Percentiles rank a stretch among this genome's conserved stretches.
phyloP scores from a whole-genome alignment of 92 coral and sea anemone species.

The Pocillopora grandis region DNA sequence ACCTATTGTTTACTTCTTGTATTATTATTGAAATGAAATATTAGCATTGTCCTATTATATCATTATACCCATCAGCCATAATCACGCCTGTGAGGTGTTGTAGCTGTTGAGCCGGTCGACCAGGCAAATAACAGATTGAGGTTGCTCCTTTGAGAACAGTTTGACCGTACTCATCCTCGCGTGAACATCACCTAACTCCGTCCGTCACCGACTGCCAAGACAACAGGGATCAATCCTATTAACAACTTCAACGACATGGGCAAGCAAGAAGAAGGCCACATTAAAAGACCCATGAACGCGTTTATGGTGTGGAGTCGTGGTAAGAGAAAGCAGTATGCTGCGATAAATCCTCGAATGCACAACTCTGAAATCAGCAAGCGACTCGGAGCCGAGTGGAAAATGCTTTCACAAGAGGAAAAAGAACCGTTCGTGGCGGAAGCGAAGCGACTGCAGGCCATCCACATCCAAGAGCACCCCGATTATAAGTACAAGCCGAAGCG shows the following conservation, averaged over 20 bases:
- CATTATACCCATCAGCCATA: slow-evolving; percentile 97
- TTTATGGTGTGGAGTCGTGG: slow-evolving; percentile 99
- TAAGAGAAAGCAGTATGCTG: slow-evolving; percentile 98
- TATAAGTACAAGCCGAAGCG: slow-evolving; percentile 99
- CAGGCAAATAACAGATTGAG: slow-evolving; percentile 75
- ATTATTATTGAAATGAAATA: slow-evolving; percentile 99
- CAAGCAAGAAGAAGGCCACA: slow-evolving; percentile 97
- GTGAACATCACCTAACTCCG: slow-evolving; percentile 45
- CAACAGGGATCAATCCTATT: slow-evolving; percentile 8
- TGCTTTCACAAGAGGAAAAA: slow-evolving; percentile 92
- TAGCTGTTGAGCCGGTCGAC: slow-evolving; percentile 69
- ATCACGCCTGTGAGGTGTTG: slow-evolving; percentile 95
- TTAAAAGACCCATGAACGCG: slow-evolving; percentile 99
- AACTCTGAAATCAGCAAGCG: slow-evolving; percentile 99
- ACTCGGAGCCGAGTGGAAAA: slow-evolving; percentile 98
- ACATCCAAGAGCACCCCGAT: slow-evolving; percentile 98
- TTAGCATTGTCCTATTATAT: slow-evolving; percentile 99
- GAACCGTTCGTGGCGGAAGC: slow-evolving; percentile 99
- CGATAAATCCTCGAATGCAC: slow-evolving; percentile 97
- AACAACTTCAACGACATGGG: slow-evolving; percentile 71
- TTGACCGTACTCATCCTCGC: slow-evolving; percentile 49
- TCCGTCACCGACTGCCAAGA: slow-evolving; percentile 27
- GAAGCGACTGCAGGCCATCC: slow-evolving; percentile 97
- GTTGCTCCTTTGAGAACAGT: slow-evolving; percentile 95
- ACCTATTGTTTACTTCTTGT: slow-evolving; percentile 98